These are phyloP conservation scores for Macropodus opercularis DNA, from an alignment of 2,797 vertebrate genomes.

Conservation along the genomic window DNA sequence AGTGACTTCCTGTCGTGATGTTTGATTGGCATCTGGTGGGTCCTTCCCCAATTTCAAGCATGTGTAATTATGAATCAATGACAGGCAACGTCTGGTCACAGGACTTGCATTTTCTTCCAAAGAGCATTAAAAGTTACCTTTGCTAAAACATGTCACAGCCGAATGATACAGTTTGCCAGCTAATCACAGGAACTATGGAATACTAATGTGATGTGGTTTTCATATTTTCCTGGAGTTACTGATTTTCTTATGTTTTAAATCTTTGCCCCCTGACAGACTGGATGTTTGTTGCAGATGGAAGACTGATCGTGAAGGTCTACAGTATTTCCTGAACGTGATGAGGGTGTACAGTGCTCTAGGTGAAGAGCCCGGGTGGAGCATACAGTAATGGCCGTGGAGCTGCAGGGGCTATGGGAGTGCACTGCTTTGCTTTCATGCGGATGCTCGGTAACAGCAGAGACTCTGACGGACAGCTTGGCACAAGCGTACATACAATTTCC, in stretches of 20 bases:
- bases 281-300: too few relatives aligned
- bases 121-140: constrained; percentile 8
- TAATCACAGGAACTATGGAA: not conserved
- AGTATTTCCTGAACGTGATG: too few relatives aligned
- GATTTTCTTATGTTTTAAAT: too few relatives aligned
- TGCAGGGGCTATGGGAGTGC: too few relatives aligned
- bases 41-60: constrained; percentile 50
- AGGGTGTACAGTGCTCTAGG: not conserved
- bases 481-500: not conserved
- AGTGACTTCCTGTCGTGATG: constrained; percentile 76
- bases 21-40: constrained; percentile 67
- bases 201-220: not conserved
- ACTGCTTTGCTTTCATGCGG: too few relatives aligned
- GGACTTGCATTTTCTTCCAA: constrained; percentile 1
- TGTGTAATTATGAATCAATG: constrained; percentile 78
- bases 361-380: not conserved
- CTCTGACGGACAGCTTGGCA: constrained; percentile 15
- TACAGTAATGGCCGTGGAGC: too few relatives aligned
- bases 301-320: too few relatives aligned
- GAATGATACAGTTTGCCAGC: not conserved
- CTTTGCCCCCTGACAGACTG: too few relatives aligned
- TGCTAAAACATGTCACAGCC: not conserved
- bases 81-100: constrained; percentile 48
- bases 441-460: constrained; percentile 5
- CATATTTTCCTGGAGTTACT: not conserved